phyloP scores from a whole-genome alignment of 2,888 invertebrate genomes.

The Cerastoderma edule region DNA sequence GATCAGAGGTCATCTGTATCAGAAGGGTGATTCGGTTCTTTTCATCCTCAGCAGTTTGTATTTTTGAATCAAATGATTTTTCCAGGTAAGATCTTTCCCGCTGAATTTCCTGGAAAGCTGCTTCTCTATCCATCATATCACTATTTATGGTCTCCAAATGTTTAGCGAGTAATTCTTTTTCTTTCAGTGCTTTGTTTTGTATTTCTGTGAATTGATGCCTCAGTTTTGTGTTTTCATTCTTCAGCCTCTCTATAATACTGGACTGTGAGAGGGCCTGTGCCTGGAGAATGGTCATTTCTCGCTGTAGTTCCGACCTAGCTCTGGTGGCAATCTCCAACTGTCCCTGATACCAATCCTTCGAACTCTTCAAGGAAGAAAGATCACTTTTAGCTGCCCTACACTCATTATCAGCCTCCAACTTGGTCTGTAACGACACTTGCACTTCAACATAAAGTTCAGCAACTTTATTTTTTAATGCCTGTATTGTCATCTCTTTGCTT shows the following conservation, averaged over 20 bases:
- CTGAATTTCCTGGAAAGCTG: slow-evolving; percentile 83
- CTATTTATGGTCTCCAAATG: slow-evolving; percentile 84
- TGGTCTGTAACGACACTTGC: slow-evolving; percentile 82
- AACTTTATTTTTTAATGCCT: slow-evolving; percentile 84
- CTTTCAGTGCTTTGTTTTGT: slow-evolving; percentile 83
- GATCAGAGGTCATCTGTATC: slow-evolving; percentile 79
- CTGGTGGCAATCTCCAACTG: slow-evolving; percentile 84
- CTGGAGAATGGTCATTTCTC: slow-evolving; percentile 82
- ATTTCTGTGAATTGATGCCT: slow-evolving; percentile 81
- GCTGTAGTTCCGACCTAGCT: slow-evolving; percentile 82
- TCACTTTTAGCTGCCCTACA: slow-evolving; percentile 81
- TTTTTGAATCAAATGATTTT: slow-evolving; percentile 78
- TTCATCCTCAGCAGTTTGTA: slow-evolving; percentile 83
- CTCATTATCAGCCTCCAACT: slow-evolving; percentile 83
- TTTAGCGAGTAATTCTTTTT: slow-evolving; percentile 84
- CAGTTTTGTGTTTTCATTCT: slow-evolving; percentile 81
- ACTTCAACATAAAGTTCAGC: slow-evolving; percentile 84
- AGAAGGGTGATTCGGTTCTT: slow-evolving; percentile 74
- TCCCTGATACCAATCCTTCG: slow-evolving; percentile 84
- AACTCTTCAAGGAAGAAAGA: slow-evolving; percentile 81
- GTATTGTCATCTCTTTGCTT: slow-evolving; percentile 82
- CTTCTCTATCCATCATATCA: slow-evolving; percentile 85
- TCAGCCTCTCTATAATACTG: slow-evolving; percentile 82
- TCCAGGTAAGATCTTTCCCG: slow-evolving; percentile 81
- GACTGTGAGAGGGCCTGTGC: slow-evolving; percentile 77